These are phyloP conservation scores for Cecidostiba fungosa DNA, from an alignment of 2,888 invertebrate species.

Conservation along the genomic window DNA sequence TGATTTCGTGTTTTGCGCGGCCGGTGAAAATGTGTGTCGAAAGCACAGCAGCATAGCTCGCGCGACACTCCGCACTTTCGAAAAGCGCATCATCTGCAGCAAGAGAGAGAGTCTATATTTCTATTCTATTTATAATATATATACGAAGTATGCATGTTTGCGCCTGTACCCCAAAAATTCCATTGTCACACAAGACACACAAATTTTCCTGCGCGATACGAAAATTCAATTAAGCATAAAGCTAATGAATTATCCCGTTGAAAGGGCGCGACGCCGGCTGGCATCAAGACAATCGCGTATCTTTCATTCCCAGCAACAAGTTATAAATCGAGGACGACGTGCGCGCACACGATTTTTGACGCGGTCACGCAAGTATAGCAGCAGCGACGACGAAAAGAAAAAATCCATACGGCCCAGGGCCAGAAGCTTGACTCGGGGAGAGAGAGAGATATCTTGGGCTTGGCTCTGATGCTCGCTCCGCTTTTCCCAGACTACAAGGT, in stretches of 20 bases:
- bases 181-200: not conserved
- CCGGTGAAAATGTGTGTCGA: not conserved
- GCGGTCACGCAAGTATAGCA: conserved; percentile 30
- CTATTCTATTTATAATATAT: not conserved
- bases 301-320: conserved; percentile 34
- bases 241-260: conserved; percentile 33
- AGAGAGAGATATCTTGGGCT: not conserved
- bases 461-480: conserved; percentile 2
- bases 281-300: not conserved
- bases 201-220: too few species aligned
- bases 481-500: conserved; percentile 6
- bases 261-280: conserved; percentile 23
- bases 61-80: not conserved
- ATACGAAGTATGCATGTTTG: not conserved
- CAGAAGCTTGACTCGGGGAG: conserved; percentile 3
- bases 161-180: not conserved
- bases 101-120: not conserved
- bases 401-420: conserved; percentile 25
- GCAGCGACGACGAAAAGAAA: not conserved
- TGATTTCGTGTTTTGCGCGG: not conserved
- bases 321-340: conserved; percentile 36
- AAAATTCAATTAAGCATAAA: conserved; percentile 16
- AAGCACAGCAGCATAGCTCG: not conserved
- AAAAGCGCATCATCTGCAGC: not conserved
- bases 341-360: conserved; percentile 22